phyloP scores from a whole-genome alignment of 2,113 vertebrate genomes.

The Grantiella picta region DNA sequence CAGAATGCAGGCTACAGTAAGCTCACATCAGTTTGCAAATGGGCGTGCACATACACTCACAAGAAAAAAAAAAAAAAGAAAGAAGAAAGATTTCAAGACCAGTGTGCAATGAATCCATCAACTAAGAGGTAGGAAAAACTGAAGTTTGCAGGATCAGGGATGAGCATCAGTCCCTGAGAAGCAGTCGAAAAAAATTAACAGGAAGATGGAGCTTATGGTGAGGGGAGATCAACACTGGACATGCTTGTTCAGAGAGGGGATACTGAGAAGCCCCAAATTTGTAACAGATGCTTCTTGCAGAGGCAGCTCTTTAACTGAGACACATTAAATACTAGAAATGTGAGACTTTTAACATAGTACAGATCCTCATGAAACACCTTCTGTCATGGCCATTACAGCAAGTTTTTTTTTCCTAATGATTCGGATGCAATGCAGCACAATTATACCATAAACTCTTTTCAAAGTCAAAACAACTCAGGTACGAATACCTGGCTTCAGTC shows the following conservation, averaged over 20 bases:
- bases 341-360: neutral
- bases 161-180: neutral
- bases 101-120: neutral
- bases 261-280: neutral
- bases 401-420: neutral
- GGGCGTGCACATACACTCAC: slow-evolving; percentile 2
- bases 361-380: neutral
- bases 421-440: neutral
- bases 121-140: neutral
- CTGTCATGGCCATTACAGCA: neutral
- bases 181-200: neutral
- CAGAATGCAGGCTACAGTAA: slow-evolving; percentile 39
- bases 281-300: neutral
- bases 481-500: neutral
- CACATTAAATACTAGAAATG: neutral
- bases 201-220: neutral
- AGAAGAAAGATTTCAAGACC: slow-evolving; percentile 38
- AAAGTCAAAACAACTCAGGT: neutral
- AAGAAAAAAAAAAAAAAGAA: neutral
- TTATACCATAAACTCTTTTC: neutral
- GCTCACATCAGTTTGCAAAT: slow-evolving; percentile 50
- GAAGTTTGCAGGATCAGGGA: neutral
- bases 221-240: neutral
- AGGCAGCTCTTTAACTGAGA: neutral
- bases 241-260: neutral